These are phyloP conservation scores for Zaprionus obscuricornis DNA, from an alignment of 2,888 invertebrate genomes.

Conservation along the genomic window DNA sequence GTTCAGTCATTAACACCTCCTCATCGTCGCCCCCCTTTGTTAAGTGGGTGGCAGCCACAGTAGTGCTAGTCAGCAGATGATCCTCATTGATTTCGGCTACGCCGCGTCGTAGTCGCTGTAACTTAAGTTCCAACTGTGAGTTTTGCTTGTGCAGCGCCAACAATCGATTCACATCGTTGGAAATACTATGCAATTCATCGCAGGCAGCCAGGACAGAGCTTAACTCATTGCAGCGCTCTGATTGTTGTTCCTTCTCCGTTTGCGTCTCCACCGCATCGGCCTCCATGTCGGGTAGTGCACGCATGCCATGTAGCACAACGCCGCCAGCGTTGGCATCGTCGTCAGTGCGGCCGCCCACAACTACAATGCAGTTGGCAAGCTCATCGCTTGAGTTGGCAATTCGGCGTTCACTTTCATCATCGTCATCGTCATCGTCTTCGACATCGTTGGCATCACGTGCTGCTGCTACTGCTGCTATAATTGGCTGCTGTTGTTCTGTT, in stretches of 20 bases:
- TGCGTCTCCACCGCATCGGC: constrained; percentile 28
- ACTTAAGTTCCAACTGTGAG: constrained; percentile 77
- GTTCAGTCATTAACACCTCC: too few relatives aligned
- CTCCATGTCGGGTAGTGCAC: constrained; percentile 54
- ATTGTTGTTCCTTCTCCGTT: constrained; percentile 42
- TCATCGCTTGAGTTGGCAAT: constrained; percentile 72
- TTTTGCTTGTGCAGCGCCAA: constrained; percentile 76
- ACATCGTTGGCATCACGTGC: constrained; percentile 54
- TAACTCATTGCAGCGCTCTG: constrained; percentile 51
- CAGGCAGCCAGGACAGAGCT: constrained; percentile 69
- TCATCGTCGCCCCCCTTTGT: too few relatives aligned
- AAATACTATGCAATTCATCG: constrained; percentile 80
- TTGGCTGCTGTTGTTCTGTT: constrained; percentile 5
- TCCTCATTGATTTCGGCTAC: constrained; percentile 82
- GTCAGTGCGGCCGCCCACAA: constrained; percentile 77
- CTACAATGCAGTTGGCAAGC: constrained; percentile 80
- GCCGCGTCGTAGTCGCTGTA: constrained; percentile 79
- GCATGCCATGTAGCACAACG: constrained; percentile 77
- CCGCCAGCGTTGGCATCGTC: constrained; percentile 64
- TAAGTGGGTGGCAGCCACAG: constrained; percentile 59
- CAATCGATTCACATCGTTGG: constrained; percentile 81
- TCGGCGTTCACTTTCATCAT: constrained; percentile 76
- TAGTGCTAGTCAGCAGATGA: constrained; percentile 63
- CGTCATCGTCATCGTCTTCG: constrained; percentile 39
- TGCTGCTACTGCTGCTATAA: background rate